Percentiles rank a stretch among this genome's conserved stretches.
phyloP scores from a whole-genome alignment of 1,140 invertebrate species.

The Megalopta genalis region DNA sequence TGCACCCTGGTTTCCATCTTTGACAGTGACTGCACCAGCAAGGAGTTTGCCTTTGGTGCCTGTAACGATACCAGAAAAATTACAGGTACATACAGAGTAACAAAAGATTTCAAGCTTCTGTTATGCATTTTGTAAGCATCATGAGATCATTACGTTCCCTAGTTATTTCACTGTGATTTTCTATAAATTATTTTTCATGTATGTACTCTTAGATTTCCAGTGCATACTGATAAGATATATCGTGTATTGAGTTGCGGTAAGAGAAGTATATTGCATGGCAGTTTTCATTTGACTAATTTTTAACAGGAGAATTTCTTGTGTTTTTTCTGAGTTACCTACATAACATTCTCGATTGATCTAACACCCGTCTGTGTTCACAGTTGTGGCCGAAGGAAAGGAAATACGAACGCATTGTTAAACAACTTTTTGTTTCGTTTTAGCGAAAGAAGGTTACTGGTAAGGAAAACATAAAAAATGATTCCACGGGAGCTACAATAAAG shows the following conservation, averaged over 20 bases:
- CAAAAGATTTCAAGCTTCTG: not conserved
- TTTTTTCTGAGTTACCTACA: not conserved
- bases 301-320: not conserved
- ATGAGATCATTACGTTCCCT: not conserved
- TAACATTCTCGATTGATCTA: not conserved
- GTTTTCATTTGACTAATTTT: conserved; percentile 21
- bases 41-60: conserved; percentile 76
- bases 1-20: conserved; percentile 85
- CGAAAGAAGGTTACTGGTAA: conserved; percentile 71
- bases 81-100: conserved; percentile 62
- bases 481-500: conserved; percentile 80
- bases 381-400: not conserved
- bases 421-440: conserved; percentile 50
- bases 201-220: conserved; percentile 51
- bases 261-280: conserved; percentile 41
- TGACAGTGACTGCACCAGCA: conserved; percentile 84
- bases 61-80: conserved; percentile 69
- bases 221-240: conserved; percentile 41
- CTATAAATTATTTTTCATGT: conserved; percentile 10
- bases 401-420: not conserved
- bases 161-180: not conserved
- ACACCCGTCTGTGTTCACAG: not conserved
- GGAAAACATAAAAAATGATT: conserved; percentile 72
- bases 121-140: not conserved
- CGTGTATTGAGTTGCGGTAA: conserved; percentile 48